Base-by-base conservation (phyloP, 2,888 invertebrate genomes). In the Myathropa florea region DNA sequence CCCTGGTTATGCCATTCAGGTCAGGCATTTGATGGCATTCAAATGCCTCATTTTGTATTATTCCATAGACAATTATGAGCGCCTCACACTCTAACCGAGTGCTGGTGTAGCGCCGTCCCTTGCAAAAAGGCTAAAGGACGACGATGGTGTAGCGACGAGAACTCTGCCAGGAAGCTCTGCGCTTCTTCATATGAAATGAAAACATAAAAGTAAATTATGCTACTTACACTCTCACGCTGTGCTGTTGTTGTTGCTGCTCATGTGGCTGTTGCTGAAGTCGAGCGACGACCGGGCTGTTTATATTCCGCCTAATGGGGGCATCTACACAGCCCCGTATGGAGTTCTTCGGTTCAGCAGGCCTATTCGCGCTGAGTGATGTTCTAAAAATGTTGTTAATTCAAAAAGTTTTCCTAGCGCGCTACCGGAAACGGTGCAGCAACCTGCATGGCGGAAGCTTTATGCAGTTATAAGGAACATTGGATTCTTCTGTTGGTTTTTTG, bases 191-290 rank as follows among this genome's bases (percentile, higher is more conserved):
- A 82, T 73, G 82, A 70, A 85, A 85, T 85, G 85, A 85, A 85
- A 85, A 78, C 85, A 85, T 85, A 85, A 85, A 85, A 78, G 85
- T 85, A 85, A 85, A 85, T 85, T 82, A 85, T 82, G 82, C 85
- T 82, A 82, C 82, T 85, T 82, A 82, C 77, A 80, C 77, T 72
- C 76, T 76, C 33, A 23, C 59, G 36, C 30, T 70, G 85, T 77
- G 46, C 63, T 65, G 72, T 85, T 59, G 67, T 59, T 39, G 71
- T 81, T 55, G 26, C 18, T 57, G 12, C 53, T 65, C 33, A 26
- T 73, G 33, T 12, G 10, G 65, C 55, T 21, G 53, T 18, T 61
- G 36, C 46, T 73, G 39, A 55, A 33, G 46, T 61, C 23, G 12
- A 63, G 18, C 68, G 57, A 73, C 68, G 73, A 73, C 73, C n/a